Percentiles rank a stretch among this genome's conserved stretches.
Conservation (phyloP, 2,113 vertebrate species). For the Gavialis gangeticus region DNA sequence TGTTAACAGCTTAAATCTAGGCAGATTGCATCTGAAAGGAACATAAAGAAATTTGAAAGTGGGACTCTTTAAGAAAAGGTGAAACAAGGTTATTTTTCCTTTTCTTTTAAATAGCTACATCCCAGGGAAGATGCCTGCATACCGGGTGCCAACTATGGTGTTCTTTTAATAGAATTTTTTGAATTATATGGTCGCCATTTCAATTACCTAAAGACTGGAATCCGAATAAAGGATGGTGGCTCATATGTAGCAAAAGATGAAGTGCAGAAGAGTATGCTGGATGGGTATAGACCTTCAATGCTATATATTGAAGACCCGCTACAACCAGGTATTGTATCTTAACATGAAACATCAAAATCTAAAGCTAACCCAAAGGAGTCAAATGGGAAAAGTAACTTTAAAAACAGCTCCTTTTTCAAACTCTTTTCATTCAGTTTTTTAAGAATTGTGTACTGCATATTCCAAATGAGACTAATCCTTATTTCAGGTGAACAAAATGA, state of each 20-base stretch:
- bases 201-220: slow-evolving; percentile 99
- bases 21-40: background rate
- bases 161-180: slow-evolving; percentile 99
- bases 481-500: background rate
- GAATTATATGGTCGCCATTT: slow-evolving; percentile 98
- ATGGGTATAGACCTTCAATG: slow-evolving; percentile 97
- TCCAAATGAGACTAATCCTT: background rate
- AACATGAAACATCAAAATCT: background rate
- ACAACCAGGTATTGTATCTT: slow-evolving; percentile 88
- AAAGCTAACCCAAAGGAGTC: background rate
- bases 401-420: background rate
- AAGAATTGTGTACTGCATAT: background rate
- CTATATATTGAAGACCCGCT: slow-evolving; percentile 97
- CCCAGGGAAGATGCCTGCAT: slow-evolving; percentile 93
- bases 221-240: slow-evolving; percentile 97
- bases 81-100: background rate
- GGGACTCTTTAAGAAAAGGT: background rate
- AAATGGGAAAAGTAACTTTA: background rate
- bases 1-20: background rate
- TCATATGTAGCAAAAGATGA: slow-evolving; percentile 98
- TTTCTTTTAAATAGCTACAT: slow-evolving; percentile 86
- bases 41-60: background rate
- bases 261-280: slow-evolving; percentile 95
- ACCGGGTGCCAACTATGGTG: slow-evolving; percentile 94
- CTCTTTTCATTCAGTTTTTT: background rate